These are phyloP conservation scores for Scaptomyza parva DNA, from an alignment of 2,888 invertebrate species.

Conservation along the genomic window DNA sequence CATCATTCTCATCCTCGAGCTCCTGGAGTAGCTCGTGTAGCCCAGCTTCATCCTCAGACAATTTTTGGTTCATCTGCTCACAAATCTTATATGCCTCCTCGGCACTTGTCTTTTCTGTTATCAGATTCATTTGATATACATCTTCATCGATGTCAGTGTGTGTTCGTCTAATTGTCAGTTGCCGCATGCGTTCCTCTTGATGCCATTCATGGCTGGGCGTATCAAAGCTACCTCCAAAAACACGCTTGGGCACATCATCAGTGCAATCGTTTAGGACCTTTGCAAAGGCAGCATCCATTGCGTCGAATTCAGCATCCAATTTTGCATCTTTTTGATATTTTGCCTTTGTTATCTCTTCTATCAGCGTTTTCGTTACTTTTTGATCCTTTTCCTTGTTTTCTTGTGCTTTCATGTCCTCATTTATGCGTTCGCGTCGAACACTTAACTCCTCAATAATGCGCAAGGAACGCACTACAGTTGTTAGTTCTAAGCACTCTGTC, in stretches of 20 bases:
- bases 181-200: conserved; percentile 53
- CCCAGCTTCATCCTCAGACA: conserved; percentile 66
- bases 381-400: conserved; percentile 1
- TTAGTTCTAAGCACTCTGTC: conserved; percentile 31
- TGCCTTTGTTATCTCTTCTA: neutral
- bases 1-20: conserved; percentile 68
- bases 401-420: conserved; percentile 4
- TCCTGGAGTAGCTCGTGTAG: conserved; percentile 64
- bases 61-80: conserved; percentile 20
- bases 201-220: conserved; percentile 48
- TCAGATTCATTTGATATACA: neutral
- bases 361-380: neutral
- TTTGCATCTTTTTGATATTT: neutral
- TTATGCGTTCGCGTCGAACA: conserved; percentile 38
- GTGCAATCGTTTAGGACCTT: conserved; percentile 49
- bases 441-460: conserved; percentile 50
- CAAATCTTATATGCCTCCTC: conserved; percentile 49
- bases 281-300: conserved; percentile 45
- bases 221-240: conserved; percentile 55
- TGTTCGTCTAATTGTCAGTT: conserved; percentile 30
- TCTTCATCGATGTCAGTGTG: conserved; percentile 5
- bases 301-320: conserved; percentile 2
- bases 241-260: conserved; percentile 63
- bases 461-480: conserved; percentile 27
- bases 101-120: conserved; percentile 21